Evolutionary conservation across 2,888 invertebrate species (phyloP).

Genomic region (Caenorhabditis virilis): DNA sequence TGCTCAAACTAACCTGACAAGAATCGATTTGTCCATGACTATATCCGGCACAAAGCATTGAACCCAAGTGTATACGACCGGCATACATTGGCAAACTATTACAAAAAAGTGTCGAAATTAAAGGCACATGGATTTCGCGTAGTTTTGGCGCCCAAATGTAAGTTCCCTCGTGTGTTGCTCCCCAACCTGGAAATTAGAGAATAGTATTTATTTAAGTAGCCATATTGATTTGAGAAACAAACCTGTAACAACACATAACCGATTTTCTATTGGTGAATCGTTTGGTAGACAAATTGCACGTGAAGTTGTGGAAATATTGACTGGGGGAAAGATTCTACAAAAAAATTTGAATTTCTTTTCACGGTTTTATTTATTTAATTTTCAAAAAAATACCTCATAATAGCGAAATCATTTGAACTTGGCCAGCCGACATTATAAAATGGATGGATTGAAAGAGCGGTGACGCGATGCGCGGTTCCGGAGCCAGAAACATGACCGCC

Average conservation of each 20-base stretch:
- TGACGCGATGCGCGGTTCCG: constrained; percentile 38
- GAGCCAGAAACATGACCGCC: constrained; percentile 53
- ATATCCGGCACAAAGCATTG: constrained; percentile 67
- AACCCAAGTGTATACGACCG: constrained; percentile 54
- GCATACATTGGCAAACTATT: constrained; percentile 46
- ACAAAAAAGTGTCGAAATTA: constrained; percentile 55
- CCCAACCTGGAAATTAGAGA: constrained; percentile 63
- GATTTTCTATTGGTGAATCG: constrained; percentile 39
- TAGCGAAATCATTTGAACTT: constrained; percentile 45
- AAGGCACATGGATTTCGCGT: constrained; percentile 61
- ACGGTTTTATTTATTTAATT: too few relatives aligned
- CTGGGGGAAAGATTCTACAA: constrained; percentile 45
- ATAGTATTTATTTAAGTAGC: too few relatives aligned
- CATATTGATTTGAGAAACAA: neutral
- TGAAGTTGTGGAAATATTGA: constrained; percentile 25
- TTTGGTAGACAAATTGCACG: constrained; percentile 53
- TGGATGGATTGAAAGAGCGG: constrained; percentile 41
- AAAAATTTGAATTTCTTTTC: neutral
- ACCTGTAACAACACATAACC: constrained; percentile 52
- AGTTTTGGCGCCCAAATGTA: constrained; percentile 34
- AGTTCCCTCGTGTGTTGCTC: constrained; percentile 52
- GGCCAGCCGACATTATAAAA: constrained; percentile 48
- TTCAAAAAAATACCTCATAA: constrained; percentile 52
- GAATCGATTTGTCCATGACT: constrained; percentile 60
- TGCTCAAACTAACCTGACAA: constrained; percentile 61